Conservation (phyloP, 2,797 vertebrate species). For the Amblyraja radiata region DNA sequence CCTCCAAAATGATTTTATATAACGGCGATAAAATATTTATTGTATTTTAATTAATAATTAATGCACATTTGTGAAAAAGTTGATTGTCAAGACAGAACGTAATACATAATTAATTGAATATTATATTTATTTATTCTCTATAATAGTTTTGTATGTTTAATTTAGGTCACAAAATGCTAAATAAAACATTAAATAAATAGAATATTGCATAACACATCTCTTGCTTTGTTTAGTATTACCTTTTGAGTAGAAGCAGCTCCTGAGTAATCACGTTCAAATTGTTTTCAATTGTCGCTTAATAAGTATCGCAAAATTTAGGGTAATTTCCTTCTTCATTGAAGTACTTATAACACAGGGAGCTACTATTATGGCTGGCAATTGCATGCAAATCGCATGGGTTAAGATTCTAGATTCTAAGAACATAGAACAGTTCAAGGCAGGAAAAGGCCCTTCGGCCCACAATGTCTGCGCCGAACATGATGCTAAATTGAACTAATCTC, state of each 20-base stretch:
- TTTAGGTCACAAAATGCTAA: constrained; percentile 6
- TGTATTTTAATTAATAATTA: not conserved
- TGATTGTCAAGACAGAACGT: constrained; percentile 26
- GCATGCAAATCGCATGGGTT: too few species aligned
- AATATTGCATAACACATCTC: not conserved
- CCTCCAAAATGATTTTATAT: constrained; percentile 9
- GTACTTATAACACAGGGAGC: too few species aligned
- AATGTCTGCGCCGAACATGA: too few species aligned
- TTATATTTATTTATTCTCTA: constrained; percentile 30
- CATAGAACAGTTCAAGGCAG: too few species aligned
- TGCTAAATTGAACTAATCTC: too few species aligned
- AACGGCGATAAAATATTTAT: constrained; percentile 29
- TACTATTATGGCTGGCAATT: too few species aligned
- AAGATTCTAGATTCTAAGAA: too few species aligned
- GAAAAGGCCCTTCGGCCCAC: too few species aligned
- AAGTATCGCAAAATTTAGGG: not conserved
- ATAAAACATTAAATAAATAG: constrained; percentile 36
- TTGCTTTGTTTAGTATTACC: not conserved
- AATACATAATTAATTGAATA: constrained; percentile 19
- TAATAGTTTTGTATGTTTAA: constrained; percentile 24
- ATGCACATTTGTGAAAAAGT: constrained; percentile 7
- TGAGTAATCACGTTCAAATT: not conserved
- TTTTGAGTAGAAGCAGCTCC: too few species aligned
- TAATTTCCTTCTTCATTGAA: not conserved
- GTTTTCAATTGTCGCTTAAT: not conserved